phyloP scores from a whole-genome alignment of 1,140 invertebrate genomes.

The Leptinotarsa texana region DNA sequence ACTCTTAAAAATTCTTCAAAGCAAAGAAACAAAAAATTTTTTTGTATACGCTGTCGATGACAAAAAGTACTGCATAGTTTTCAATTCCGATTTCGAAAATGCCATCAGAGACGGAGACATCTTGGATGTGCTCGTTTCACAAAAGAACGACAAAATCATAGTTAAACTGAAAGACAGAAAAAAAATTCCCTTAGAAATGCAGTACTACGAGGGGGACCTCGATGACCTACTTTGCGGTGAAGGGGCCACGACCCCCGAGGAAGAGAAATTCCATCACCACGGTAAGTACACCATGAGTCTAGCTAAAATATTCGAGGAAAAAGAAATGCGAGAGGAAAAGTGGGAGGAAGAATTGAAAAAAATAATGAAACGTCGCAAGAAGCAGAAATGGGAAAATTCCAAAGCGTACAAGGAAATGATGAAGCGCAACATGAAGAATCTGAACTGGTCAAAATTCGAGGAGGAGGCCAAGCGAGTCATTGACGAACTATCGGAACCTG shows the following conservation, averaged over 20 bases:
- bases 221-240: constrained; percentile 65
- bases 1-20: constrained; percentile 64
- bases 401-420: constrained; percentile 64
- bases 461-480: constrained; percentile 60
- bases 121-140: constrained; percentile 73
- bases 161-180: constrained; percentile 73
- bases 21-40: constrained; percentile 63
- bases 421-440: constrained; percentile 62
- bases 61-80: constrained; percentile 73
- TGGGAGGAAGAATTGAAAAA: constrained; percentile 58
- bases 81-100: constrained; percentile 73
- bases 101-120: constrained; percentile 78
- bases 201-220: constrained; percentile 61
- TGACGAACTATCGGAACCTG: constrained; percentile 54
- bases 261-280: constrained; percentile 65
- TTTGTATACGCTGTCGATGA: constrained; percentile 79
- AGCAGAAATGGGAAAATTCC: constrained; percentile 55
- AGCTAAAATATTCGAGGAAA: constrained; percentile 78
- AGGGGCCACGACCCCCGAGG: constrained; percentile 61
- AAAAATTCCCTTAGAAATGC: constrained; percentile 72
- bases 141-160: constrained; percentile 72
- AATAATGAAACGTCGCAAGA: constrained; percentile 51
- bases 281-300: constrained; percentile 62
- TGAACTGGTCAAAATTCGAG: constrained; percentile 67
- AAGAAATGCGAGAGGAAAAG: constrained; percentile 67